Evolutionary conservation across 2,888 invertebrate species (phyloP).

Genomic region (Malacosoma neustria): DNA sequence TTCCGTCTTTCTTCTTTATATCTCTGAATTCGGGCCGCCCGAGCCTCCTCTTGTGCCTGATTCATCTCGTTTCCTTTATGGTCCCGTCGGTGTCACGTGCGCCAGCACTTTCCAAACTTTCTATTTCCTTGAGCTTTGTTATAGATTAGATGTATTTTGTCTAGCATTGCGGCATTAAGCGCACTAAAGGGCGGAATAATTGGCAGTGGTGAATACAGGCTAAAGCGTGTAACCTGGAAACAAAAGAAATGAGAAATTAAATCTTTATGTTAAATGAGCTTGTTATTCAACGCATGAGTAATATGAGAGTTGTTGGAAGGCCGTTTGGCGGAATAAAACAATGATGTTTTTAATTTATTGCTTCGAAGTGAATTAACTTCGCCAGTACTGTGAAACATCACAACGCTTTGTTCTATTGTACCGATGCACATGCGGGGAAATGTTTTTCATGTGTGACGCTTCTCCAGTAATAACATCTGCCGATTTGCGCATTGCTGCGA

Average conservation of each 20-base stretch:
- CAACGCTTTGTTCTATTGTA: slow-evolving; percentile 57
- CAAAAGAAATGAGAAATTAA: slow-evolving; percentile 16
- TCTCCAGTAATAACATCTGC: neutral
- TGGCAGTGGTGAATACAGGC: slow-evolving; percentile 64
- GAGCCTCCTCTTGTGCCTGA: slow-evolving; percentile 61
- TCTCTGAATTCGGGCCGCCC: slow-evolving; percentile 78
- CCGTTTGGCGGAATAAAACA: slow-evolving; percentile 36
- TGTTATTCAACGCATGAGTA: slow-evolving; percentile 17
- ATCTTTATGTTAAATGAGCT: neutral
- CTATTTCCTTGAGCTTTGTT: slow-evolving; percentile 34
- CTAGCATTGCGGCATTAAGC: slow-evolving; percentile 67
- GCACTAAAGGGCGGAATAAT: slow-evolving; percentile 56
- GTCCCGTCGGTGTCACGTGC: slow-evolving; percentile 46
- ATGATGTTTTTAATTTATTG: slow-evolving; percentile 44
- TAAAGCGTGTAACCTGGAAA: slow-evolving; percentile 51
- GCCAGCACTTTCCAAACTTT: slow-evolving; percentile 33
- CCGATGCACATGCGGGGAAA: slow-evolving; percentile 29
- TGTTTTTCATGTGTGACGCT: slow-evolving; percentile 16
- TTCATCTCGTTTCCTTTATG: slow-evolving; percentile 42
- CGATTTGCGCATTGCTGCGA: neutral
- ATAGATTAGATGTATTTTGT: slow-evolving; percentile 36
- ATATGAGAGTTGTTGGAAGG: slow-evolving; percentile 23
- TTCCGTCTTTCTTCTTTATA: slow-evolving; percentile 83
- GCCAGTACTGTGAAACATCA: slow-evolving; percentile 28
- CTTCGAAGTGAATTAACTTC: slow-evolving; percentile 4